Evolutionary conservation across 2,113 vertebrate genomes (phyloP), one percentile per base, ranked within the genome.

Genomic region (Ifrita kowaldi): DNA sequence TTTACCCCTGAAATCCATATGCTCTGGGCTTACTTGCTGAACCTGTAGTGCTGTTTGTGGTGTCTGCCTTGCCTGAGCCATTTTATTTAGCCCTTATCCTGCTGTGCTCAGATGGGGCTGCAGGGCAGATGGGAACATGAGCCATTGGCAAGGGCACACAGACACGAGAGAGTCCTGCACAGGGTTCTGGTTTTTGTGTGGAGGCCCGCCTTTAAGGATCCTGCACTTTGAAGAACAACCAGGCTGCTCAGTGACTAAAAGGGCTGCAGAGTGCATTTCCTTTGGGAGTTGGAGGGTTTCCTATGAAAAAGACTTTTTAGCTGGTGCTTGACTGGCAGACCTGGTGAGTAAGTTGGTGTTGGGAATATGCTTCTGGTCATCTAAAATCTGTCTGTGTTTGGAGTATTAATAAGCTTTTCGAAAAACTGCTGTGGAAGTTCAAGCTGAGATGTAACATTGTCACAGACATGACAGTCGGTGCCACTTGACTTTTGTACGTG

Each of bases 111-210:
- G 52, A 55, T 75, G 13, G 41, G 82, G 50, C 62, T 78, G 55
- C 28, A 35, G 87, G 60, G 62, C 71, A 44, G 35, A 6, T 8
- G 60, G 56, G 65, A 42, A 13, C 60, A 20, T 3, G 16, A n/a
- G 42, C 41, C 7, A 3, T 28, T 68, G 74, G 49, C 70, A 39
- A n/a, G 75, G 75, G 28, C 87, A 59, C 44, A 0, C 5, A 2
- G 41, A 11, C 11, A 7, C 1, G 4, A 28, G 27, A 37, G 57
- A 23, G 1, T 33, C 53, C 57, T 32, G 42, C 37, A 33, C 7
- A 0, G 14, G 5, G 11, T 6, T 19, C 16, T 60, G 64, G 7
- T 3, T 3, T 21, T 33, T 11, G 42, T 18, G 28, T 5, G 39
- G n/a, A 63, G 32, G 6, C 16, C 17, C 33, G 3, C 27, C 67